phyloP scores from a whole-genome alignment of 2,888 invertebrate species.

The Rhagonycha fulva region DNA sequence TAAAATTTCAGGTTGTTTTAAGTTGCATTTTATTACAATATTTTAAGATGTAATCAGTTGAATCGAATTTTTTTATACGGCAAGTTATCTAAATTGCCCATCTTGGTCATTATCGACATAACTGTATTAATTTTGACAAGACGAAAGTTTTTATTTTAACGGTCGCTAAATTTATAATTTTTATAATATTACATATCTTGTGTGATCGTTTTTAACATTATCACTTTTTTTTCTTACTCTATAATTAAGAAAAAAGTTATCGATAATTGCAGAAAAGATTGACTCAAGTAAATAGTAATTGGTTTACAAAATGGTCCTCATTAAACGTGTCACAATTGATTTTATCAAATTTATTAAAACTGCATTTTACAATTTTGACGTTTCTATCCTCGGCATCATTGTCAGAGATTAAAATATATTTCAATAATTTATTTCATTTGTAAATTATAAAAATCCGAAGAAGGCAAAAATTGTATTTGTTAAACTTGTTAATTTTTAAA shows the following conservation, averaged over 20 bases:
- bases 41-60: conserved; percentile 9
- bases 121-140: not conserved
- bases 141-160: not conserved
- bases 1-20: not conserved
- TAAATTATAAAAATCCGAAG: too few species aligned
- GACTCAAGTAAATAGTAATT: too few species aligned
- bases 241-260: too few species aligned
- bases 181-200: not conserved
- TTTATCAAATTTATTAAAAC: too few species aligned
- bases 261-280: too few species aligned
- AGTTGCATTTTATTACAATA: conserved; percentile 22
- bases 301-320: too few species aligned
- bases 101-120: not conserved
- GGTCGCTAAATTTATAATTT: not conserved
- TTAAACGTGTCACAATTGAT: too few species aligned
- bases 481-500: not conserved
- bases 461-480: not conserved
- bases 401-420: too few species aligned
- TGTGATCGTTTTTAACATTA: too few species aligned
- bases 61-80: conserved; percentile 9
- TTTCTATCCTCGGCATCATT: not conserved
- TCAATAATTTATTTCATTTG: too few species aligned
- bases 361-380: not conserved
- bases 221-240: too few species aligned
- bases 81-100: not conserved